Conservation (phyloP, 2,888 invertebrate genomes). For the Digitonthophagus gazella region DNA sequence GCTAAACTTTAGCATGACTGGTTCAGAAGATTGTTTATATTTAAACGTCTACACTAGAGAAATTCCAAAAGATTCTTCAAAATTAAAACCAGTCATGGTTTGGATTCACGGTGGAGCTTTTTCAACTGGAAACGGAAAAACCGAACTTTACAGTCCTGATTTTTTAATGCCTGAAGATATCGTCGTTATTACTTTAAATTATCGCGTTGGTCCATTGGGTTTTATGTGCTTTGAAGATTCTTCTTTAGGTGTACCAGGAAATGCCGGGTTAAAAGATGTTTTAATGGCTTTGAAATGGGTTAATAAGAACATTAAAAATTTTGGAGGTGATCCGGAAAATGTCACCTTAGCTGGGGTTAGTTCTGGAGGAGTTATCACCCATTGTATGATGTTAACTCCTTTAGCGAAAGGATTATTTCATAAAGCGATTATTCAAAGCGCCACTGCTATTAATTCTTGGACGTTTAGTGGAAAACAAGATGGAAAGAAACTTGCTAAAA, state of each 20-base stretch:
- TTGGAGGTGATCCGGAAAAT: conserved; percentile 55
- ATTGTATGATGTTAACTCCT: conserved; percentile 54
- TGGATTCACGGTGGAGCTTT: conserved; percentile 46
- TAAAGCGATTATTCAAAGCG: conserved; percentile 41
- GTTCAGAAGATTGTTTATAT: conserved; percentile 42
- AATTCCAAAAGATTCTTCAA: conserved; percentile 23
- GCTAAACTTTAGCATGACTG: conserved; percentile 30
- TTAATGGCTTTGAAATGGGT: conserved; percentile 56
- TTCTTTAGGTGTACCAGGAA: conserved; percentile 53
- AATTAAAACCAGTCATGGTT: conserved; percentile 26
- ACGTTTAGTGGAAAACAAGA: conserved; percentile 26
- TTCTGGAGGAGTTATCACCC: conserved; percentile 53
- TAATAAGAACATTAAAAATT: conserved; percentile 51
- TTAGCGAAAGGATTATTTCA: conserved; percentile 46
- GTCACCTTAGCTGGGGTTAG: conserved; percentile 57
- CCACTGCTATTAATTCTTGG: conserved; percentile 36
- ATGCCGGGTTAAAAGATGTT: conserved; percentile 57
- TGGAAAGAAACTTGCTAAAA: conserved; percentile 20
- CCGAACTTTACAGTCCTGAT: conserved; percentile 45
- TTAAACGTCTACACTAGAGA: conserved; percentile 41
- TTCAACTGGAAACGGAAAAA: conserved; percentile 43
- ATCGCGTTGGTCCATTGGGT: conserved; percentile 35
- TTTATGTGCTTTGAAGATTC: conserved; percentile 53
- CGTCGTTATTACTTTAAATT: conserved; percentile 47
- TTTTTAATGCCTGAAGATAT: conserved; percentile 47